These are phyloP conservation scores for Myrmecobius fasciatus DNA, from an alignment of 2,113 vertebrate species.

Conservation along the genomic window DNA sequence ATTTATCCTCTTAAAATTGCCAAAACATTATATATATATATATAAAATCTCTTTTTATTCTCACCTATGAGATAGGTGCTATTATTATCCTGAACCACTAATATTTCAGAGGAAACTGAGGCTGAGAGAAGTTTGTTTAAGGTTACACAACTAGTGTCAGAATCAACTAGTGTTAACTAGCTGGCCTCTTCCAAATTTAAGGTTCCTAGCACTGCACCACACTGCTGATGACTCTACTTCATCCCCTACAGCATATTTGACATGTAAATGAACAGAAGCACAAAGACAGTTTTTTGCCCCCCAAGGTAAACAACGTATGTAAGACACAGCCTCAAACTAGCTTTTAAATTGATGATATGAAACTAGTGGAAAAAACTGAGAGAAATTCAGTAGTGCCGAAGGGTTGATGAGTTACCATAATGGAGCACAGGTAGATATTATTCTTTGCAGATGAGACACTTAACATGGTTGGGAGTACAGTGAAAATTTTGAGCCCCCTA, in stretches of 20 bases:
- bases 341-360: not conserved
- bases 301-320: not conserved
- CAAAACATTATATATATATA: not conserved
- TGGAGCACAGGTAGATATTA: not conserved
- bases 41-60: not conserved
- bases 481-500: not conserved
- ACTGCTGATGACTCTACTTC: not conserved
- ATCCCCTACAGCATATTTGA: not conserved
- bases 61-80: not conserved
- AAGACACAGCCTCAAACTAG: not conserved
- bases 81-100: not conserved
- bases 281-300: not conserved
- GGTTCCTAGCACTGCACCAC: not conserved
- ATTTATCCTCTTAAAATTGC: not conserved
- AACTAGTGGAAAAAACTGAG: not conserved
- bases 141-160: not conserved
- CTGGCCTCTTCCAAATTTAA: not conserved
- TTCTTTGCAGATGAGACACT: too few species aligned
- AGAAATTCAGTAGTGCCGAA: not conserved
- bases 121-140: not conserved
- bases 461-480: too few species aligned
- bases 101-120: not conserved
- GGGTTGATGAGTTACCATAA: not conserved
- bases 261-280: not conserved
- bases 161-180: too few species aligned